Base-by-base conservation (phyloP, 2,888 invertebrate genomes). In the Seira sanloemensis region DNA sequence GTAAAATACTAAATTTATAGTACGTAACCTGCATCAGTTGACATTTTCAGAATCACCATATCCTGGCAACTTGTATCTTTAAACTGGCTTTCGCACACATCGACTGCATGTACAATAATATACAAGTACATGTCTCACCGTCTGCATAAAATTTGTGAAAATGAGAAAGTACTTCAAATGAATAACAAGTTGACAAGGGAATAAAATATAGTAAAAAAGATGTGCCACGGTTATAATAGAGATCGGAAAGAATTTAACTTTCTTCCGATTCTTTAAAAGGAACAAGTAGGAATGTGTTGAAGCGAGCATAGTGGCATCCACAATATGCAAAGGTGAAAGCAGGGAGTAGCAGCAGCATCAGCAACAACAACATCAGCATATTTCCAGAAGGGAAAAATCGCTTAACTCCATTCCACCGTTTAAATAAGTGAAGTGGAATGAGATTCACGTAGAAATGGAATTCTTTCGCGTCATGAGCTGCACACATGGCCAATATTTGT, bases 371-470 rank as follows among this genome's bases (percentile, higher is more conserved):
- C 16, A 27, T 27, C 23, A 23, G 50, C 54, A 71, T 71, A 46
- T 73, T 73, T 37, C 37, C 37, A 37, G 12, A 62, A 73, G n/a
- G n/a, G n/a, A 58, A 18, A 73, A 58, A 73, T 73, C 54, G 73
- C 73, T 62, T 50, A 73, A 16, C 73, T 73, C 27, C 62, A 73
- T 58, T 62, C 58, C 24, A 73, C 58, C 73, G 58, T 73, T 58
- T 58, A 73, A 62, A 62, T 46, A 58, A 73, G 58, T 62, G 62
- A 73, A 58, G 73, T 18, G 73, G 73, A 73, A 73, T 73, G 73
- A 73, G 73, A 73, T 73, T 62, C 73, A 73, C 73, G 73, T 73
- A 73, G 62, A 27, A 73, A 62, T 58, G 73, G 62, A 73, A 73
- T 73, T 73, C 50, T 58, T 73, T 58, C 62, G 0, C 58, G 26